Evolutionary conservation across 2,113 vertebrate genomes (phyloP), one percentile per base, ranked within the genome.

Genomic region (Rattus rattus): DNA sequence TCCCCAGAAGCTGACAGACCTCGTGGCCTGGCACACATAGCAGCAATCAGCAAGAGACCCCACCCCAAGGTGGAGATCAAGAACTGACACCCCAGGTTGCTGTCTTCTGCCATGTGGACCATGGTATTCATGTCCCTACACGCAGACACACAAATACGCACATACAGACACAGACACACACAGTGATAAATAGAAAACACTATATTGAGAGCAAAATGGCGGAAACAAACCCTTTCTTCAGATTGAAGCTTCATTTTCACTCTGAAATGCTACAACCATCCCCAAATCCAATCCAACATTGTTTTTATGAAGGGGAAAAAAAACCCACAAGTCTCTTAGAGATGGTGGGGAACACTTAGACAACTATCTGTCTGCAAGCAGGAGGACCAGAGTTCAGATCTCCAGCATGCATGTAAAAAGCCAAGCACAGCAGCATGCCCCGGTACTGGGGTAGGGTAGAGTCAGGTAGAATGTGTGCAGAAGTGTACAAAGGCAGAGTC

Each of bases 281-380:
- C 70, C 73, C 87, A 83, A 91, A 13, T 93, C 94, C 54, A 95
- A 30, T 33, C 61, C 83, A 95, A 94, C 79, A n/a, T 28, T 43
- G 39, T 54, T 95, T 83, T 94, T 77, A 49, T 65, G 77, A 94
- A 61, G 17, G 7, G 70, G 73, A 89, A 95, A 30, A n/a, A 59
- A 65, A 75, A 84, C 28, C 28, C 65, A 9, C 3, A 72, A 80
- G 22, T 69, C 19, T 93, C 69, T 75, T 63, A 13, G 36, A 84
- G n/a, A 1, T 14, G 26, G 7, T 13, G 16, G 20, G 13, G 20
- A 39, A 83, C 20, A 81, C 26, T 70, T 11, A 43, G 43, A 43
- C 65, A 61, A 56, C 19, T 22, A 10, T 6, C 10, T 39, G 20
- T 81, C 9, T 24, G 11, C 36, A 81, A 14, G 36, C 77, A 24